These are phyloP conservation scores for Pitangus sulphuratus DNA, from an alignment of 2,797 vertebrate genomes.

Conservation along the genomic window DNA sequence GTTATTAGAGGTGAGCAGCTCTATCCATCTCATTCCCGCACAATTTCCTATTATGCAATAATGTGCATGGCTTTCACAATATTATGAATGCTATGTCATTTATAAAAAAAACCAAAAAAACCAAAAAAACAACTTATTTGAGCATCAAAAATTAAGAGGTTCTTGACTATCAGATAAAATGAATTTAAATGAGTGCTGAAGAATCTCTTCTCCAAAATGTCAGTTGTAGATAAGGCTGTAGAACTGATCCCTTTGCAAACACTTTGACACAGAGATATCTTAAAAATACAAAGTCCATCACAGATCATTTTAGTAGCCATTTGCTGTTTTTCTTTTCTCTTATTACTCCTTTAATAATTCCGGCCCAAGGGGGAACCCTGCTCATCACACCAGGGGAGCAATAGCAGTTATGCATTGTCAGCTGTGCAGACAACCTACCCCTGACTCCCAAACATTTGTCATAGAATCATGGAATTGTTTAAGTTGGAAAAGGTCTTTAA, in stretches of 20 bases:
- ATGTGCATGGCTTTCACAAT: background rate
- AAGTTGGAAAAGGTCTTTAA: background rate
- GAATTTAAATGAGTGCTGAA: slow-evolving; percentile 80
- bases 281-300: background rate
- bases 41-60: background rate
- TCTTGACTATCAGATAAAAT: slow-evolving; percentile 78
- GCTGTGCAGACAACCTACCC: background rate
- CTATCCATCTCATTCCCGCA: background rate
- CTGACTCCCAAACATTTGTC: background rate
- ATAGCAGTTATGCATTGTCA: background rate
- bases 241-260: slow-evolving; percentile 80
- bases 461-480: background rate
- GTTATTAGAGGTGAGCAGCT: background rate
- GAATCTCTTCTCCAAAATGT: slow-evolving; percentile 78
- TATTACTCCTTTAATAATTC: background rate
- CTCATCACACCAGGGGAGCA: background rate
- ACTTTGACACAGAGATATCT: slow-evolving; percentile 72
- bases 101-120: too few species aligned
- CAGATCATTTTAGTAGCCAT: background rate
- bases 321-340: background rate
- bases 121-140: too few species aligned
- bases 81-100: background rate
- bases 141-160: slow-evolving; percentile 77
- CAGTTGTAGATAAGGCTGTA: slow-evolving; percentile 78
- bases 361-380: background rate